Base-by-base conservation (phyloP, 2,888 invertebrate genomes). In the Dicyrtomina minuta region DNA sequence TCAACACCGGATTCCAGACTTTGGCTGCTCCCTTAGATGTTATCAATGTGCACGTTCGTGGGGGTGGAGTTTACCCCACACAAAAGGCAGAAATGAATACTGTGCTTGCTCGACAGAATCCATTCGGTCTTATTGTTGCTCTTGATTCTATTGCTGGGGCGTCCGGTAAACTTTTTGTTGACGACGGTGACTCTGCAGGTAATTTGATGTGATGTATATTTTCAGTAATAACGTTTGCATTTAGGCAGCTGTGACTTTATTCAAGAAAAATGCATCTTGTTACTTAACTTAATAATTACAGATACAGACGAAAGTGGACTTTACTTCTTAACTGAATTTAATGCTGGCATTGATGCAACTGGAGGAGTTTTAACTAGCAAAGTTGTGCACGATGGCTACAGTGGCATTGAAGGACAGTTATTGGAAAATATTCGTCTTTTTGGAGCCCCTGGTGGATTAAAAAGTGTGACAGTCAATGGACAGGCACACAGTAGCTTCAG, bases 401-500 rank as follows among this genome's bases (percentile, higher is more conserved):
- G 43, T 13, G 74, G 43, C n/a, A 76, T 76, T 61, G 39, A 59
- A 17, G 20, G 15, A 0, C 71, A 72, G 33, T 17, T 24, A 27
- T 49, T 76, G 49, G 60, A 61, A 26, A 62, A 71, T 12, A 22
- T 76, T 53, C 72, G 76, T 27, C 43, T 76, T 5, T 33, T 76
- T 13, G 76, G 76, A 43, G 65, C 68, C 51, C n/a, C n/a, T n/a
- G 70, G 77, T 8, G 59, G 78, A 10, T 79, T 83, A 0, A 74
- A 73, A 10, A 66, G 70, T 49, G 81, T 82, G 12, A 73, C 59
- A 8, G 73, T 83, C 4, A 81, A 83, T 70, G 77, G 79, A 3
- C 74, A 72, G 20, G 59, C 79, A 4, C 73, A 76, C 58, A 27
- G 67, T 3, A 64, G 68, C 43, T 74, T 76, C 44, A 70, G 59